These are phyloP conservation scores for Lamellibrachia luymesi DNA, from an alignment of 1,140 invertebrate genomes.

Conservation along the genomic window DNA sequence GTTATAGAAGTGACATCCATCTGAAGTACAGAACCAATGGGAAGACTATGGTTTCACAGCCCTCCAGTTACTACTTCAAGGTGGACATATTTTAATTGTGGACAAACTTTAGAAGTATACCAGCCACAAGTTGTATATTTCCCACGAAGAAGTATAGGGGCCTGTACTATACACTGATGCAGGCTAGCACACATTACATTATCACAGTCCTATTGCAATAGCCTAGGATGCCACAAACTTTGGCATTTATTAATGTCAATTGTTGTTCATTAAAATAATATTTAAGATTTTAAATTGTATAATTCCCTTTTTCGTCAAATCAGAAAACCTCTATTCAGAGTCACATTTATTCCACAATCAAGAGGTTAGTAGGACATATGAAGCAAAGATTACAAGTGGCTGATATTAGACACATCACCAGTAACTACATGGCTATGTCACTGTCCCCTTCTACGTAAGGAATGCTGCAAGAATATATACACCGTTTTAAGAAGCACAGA, in stretches of 20 bases:
- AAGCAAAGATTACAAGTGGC: background rate
- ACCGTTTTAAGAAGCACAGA: background rate
- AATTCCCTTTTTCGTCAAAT: too few relatives aligned
- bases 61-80: too few relatives aligned
- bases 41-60: too few relatives aligned
- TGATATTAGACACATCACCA: background rate
- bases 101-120: background rate
- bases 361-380: background rate
- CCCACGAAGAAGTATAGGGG: background rate
- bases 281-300: background rate
- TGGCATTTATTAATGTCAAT: background rate
- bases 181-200: background rate
- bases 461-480: background rate
- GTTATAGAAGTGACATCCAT: too few relatives aligned
- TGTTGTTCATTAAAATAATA: background rate
- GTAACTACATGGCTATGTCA: background rate
- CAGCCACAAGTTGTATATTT: background rate
- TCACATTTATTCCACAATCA: background rate
- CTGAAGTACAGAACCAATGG: too few relatives aligned
- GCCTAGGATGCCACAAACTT: background rate
- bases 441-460: background rate
- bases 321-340: background rate
- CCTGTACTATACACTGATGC: background rate
- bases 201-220: background rate
- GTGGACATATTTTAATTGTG: background rate